Base-by-base conservation (phyloP, 2,797 vertebrate genomes). In the Lacerta viridis region DNA sequence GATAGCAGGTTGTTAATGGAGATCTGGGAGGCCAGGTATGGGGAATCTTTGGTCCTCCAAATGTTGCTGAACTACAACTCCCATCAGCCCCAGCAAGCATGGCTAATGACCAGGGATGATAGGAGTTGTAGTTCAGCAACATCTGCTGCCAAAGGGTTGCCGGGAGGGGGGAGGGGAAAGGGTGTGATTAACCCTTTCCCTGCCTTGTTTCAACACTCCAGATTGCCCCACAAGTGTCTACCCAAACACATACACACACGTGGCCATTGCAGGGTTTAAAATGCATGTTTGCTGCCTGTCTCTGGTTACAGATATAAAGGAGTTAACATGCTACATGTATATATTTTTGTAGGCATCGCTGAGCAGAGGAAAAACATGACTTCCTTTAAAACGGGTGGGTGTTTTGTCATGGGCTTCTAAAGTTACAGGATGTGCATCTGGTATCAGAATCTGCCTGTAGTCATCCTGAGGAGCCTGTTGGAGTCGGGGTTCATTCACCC, bases 361-460 rank as follows among this genome's bases (percentile, higher is more conserved):
- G 50, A 50, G 50, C 50, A 50, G 50, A 50, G 50, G 50, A 50
- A 50, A 50, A 43, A 27, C 39, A 76, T 76, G 27, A 68, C 23
- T 50, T 77, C 23, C 43, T 46, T 78, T 77, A 46, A 77, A 46
- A 77, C 10, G 3, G 39, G 41, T 43, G 23, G 75, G 41, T 43
- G 75, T 27, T 77, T 77, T 77, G 39, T 25, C 7, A 27, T 5
- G 43, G 20, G 8, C 13, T 29, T 29, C 43, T n/a, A 46, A 77
- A 50, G 10, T 41, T 11, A 29, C 25, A 77, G 41, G 78, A 78
- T 59, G 61, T 72, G 78, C 76, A 46, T 74, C 18, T 82, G 76
- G 50, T 85, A 84, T 39, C 75, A 85, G 91, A 93, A 92, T 36
- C 71, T 18, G 33, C 84, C 90, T 71, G 90, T 90, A 92, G 85